Evolutionary conservation across 2,113 vertebrate species (phyloP), one percentile per base, ranked within the genome.

Genomic region (Osmerus eperlanus): DNA sequence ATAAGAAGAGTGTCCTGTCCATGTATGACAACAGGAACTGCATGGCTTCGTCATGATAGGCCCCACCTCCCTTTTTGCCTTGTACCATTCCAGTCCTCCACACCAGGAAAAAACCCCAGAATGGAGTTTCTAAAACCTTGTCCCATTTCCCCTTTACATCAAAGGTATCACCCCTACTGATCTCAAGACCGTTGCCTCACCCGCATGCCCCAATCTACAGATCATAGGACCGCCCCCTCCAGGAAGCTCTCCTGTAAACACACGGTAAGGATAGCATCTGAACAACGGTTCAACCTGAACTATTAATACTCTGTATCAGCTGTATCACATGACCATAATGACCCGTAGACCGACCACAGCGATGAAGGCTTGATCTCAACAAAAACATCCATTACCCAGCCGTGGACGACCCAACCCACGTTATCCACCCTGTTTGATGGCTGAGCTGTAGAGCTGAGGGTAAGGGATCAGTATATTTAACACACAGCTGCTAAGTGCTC

Each of bases 201-300:
- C 1, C 23, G 32, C 29, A 8, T 3, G 67, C 54, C 78, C 85
- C 74, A 84, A 89, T 91, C 85, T 87, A 32, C 58, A 60, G 74
- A 85, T 88, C 86, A 78, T 65, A 64, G 47, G 68, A 67, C 71
- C 72, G 9, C 64, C 71, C 70, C 60, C 76, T 82, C 77, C 87
- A 87, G 85, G 84, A 89, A 86, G 73, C 52, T n/a, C 58, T 67
- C n/a, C 12, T 73, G 81, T 87, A 86, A 89, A 90, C 78, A 86
- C 29, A 73, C 68, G 21, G 53, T 32, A 59, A 67, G 78, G 25
- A 77, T 28, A 68, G 54, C 55, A n/a, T 47, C 41, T 11, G 41
- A 7, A 12, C 41, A 47, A 47, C 9, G 41, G 41, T 47, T 47
- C 8, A 47, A 47, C 41, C 7, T 47, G 41, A 47, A 47, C 41